These are phyloP conservation scores for Hipposideros armiger DNA, from an alignment of 2,113 vertebrate species.

Conservation along the genomic window DNA sequence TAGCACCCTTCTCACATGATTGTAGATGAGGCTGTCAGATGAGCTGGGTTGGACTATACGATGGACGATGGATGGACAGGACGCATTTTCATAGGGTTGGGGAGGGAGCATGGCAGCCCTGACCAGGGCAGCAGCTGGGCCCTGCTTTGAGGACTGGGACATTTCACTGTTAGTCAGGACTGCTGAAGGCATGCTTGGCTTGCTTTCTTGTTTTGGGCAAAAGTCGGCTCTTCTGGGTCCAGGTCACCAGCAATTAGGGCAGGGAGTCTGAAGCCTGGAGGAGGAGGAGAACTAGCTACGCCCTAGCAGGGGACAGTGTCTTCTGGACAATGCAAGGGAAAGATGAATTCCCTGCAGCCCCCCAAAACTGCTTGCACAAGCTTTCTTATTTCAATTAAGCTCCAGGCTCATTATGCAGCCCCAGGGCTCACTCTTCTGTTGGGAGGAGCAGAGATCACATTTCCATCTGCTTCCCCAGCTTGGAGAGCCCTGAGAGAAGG, in stretches of 20 bases:
- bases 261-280: neutral
- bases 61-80: no score
- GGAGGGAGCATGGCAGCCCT: neutral
- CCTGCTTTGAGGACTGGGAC: neutral
- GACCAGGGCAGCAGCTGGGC: neutral
- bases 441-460: slow-evolving; percentile 33
- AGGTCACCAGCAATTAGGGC: neutral
- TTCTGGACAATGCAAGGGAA: neutral
- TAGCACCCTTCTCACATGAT: fast-evolving
- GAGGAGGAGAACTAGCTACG: neutral
- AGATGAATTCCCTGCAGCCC: neutral
- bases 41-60: neutral
- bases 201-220: neutral
- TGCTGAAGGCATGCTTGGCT: neutral
- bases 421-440: neutral
- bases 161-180: neutral
- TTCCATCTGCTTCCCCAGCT: slow-evolving; percentile 55
- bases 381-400: slow-evolving; percentile 66
- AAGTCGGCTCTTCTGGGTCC: neutral
- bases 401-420: neutral
- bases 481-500: neutral
- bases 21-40: neutral
- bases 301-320: neutral
- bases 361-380: neutral
- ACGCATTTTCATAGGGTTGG: neutral